These are phyloP conservation scores for Chrysomallon squamiferum DNA, from an alignment of 1,140 invertebrate species.

Conservation along the genomic window DNA sequence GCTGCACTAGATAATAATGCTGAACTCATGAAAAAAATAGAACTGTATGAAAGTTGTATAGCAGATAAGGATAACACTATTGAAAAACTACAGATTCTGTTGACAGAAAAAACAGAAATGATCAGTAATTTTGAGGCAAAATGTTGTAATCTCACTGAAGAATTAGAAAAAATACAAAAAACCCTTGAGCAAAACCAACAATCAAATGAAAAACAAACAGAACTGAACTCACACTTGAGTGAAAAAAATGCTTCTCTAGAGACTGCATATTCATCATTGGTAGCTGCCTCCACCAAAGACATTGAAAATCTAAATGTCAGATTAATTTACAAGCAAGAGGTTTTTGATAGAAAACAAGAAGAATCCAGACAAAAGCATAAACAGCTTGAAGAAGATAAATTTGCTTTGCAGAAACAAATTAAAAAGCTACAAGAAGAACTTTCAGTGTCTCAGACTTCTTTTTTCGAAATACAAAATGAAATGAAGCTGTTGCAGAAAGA, in stretches of 20 bases:
- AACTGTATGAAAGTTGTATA: conserved; percentile 2
- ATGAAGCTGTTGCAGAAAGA: not conserved
- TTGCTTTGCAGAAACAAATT: not conserved
- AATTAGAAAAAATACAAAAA: conserved; percentile 7
- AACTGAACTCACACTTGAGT: conserved; percentile 23
- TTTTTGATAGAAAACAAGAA: not conserved
- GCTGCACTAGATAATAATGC: conserved; percentile 7
- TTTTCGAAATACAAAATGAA: not conserved
- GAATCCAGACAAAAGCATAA: not conserved
- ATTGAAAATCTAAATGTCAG: not conserved
- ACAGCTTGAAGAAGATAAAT: too few relatives aligned
- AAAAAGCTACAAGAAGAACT: not conserved
- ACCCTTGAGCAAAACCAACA: conserved; percentile 3
- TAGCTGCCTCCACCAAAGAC: not conserved
- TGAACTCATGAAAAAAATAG: conserved; percentile 6
- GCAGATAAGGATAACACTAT: conserved; percentile 13
- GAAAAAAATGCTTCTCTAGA: conserved; percentile 12
- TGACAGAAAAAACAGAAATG: conserved; percentile 3
- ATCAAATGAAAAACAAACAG: conserved; percentile 5
- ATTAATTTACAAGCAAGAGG: not conserved
- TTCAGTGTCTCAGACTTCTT: not conserved
- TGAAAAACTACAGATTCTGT: not conserved
- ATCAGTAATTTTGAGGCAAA: conserved; percentile 10
- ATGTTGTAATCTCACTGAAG: conserved; percentile 7
- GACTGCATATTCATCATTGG: not conserved